Percentiles rank a stretch among this genome's conserved stretches.
These are phyloP conservation scores for Fragum fragum DNA, from an alignment of 2,888 invertebrate species.

Conservation along the genomic window DNA sequence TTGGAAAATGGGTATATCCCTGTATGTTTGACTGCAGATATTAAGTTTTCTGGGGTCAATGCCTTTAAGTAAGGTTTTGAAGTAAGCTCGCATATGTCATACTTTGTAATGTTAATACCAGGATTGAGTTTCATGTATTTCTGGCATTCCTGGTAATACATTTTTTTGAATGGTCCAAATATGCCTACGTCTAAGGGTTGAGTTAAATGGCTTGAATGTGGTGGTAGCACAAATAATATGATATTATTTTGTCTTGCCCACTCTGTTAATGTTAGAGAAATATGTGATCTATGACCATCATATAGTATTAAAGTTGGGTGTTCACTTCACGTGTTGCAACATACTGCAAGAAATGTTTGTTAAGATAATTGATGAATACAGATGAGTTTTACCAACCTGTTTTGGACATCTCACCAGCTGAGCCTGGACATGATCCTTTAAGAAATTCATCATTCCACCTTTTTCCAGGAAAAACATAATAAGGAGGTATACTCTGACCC, in stretches of 20 bases:
- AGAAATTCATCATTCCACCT: conserved; percentile 25
- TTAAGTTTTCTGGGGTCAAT: neutral
- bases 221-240: too few relatives aligned
- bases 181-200: conserved; percentile 45
- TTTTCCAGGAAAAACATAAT: conserved; percentile 43
- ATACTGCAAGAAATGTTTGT: conserved; percentile 36
- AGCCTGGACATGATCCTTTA: conserved; percentile 24
- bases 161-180: conserved; percentile 46
- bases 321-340: neutral
- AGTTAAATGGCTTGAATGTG: too few relatives aligned
- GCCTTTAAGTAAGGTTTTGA: too few relatives aligned
- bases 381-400: conserved; percentile 32
- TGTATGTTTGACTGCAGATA: neutral
- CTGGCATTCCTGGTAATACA: conserved; percentile 38
- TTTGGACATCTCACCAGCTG: conserved; percentile 25
- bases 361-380: too few relatives aligned
- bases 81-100: neutral
- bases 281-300: too few relatives aligned
- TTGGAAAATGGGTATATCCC: neutral
- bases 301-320: too few relatives aligned
- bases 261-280: too few relatives aligned
- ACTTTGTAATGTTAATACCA: neutral
- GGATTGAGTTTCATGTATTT: neutral
- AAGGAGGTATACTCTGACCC: conserved; percentile 33
- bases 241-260: too few relatives aligned